These are phyloP conservation scores for Drepana arcuata DNA, from an alignment of 1,140 invertebrate species.

Conservation along the genomic window DNA sequence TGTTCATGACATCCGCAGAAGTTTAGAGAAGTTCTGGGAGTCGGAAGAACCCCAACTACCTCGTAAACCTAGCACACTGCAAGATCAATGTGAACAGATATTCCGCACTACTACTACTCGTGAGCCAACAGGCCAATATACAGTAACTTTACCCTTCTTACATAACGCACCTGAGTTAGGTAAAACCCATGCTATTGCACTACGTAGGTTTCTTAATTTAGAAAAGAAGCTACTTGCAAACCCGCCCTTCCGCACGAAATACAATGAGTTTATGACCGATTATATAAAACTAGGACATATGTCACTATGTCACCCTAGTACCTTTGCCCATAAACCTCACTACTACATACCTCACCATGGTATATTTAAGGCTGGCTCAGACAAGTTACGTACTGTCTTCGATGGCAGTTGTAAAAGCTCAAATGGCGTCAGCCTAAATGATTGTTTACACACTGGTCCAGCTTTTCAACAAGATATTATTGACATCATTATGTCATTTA, in stretches of 20 bases:
- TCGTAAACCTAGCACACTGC: background rate
- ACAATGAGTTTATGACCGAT: slow-evolving; percentile 2
- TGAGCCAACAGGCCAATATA: slow-evolving; percentile 1
- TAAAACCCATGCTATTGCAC: slow-evolving; percentile 1
- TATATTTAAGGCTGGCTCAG: slow-evolving; percentile 1
- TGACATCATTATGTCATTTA: slow-evolving; percentile 5
- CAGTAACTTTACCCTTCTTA: background rate
- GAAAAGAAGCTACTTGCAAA: slow-evolving; percentile 1
- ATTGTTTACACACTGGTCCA: slow-evolving; percentile 2
- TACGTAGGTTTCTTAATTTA: slow-evolving; percentile 3
- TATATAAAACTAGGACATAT: slow-evolving; percentile 1
- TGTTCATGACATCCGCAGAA: background rate
- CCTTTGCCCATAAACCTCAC: background rate
- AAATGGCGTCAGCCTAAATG: slow-evolving; percentile 1
- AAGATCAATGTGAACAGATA: slow-evolving; percentile 2
- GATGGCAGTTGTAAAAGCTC: slow-evolving; percentile 4
- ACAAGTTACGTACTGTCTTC: background rate
- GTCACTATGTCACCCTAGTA: slow-evolving; percentile 1
- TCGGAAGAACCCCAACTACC: background rate
- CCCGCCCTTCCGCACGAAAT: slow-evolving; percentile 1
- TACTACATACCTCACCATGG: slow-evolving; percentile 4
- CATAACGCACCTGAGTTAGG: background rate
- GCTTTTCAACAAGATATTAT: slow-evolving; percentile 1
- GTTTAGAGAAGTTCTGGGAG: slow-evolving; percentile 2
- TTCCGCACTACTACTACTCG: slow-evolving; percentile 2